Percentiles rank a stretch among this genome's conserved stretches.
These are phyloP conservation scores for silkworm (Bombyx mori) DNA, from an alignment of 1,140 invertebrate species.

Conservation along the genomic window DNA sequence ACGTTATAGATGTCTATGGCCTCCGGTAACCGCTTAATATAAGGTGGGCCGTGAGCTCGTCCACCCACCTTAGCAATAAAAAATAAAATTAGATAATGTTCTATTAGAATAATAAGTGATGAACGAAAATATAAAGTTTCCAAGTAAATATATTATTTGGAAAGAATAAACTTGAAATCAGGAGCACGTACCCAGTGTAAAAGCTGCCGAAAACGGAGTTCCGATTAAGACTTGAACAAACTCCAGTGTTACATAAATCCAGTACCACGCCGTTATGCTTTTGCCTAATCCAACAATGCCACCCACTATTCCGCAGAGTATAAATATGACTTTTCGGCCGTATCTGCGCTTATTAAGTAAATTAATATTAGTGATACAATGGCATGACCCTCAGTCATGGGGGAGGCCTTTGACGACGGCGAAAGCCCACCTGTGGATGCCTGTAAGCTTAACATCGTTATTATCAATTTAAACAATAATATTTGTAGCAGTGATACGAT, in stretches of 20 bases:
- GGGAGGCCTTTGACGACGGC: no score
- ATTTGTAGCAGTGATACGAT: neutral
- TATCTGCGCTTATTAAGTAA: constrained; percentile 6
- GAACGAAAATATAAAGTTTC: neutral
- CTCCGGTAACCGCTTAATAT: no score
- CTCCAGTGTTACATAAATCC: constrained; percentile 16
- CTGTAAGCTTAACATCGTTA: no score
- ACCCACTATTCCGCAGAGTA: constrained; percentile 12
- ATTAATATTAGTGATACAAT: no score
- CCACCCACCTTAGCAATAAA: no score
- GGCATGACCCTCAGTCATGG: no score
- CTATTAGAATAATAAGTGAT: neutral
- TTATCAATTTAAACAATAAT: neutral
- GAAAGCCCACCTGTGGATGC: no score
- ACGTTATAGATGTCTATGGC: no score
- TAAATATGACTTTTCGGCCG: constrained; percentile 14
- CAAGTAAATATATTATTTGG: neutral
- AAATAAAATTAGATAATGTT: neutral
- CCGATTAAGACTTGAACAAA: constrained; percentile 15
- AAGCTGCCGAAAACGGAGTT: constrained; percentile 13
- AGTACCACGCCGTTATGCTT: constrained; percentile 13
- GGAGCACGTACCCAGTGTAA: constrained; percentile 14
- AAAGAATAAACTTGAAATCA: neutral
- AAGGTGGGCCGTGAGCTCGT: no score
- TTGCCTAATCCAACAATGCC: constrained; percentile 9